A percentile compares a stretch with the other conserved stretches of the same genome.
Evolutionary conservation across 2,113 vertebrate species (phyloP).

Genomic region (Heterocephalus glaber): DNA sequence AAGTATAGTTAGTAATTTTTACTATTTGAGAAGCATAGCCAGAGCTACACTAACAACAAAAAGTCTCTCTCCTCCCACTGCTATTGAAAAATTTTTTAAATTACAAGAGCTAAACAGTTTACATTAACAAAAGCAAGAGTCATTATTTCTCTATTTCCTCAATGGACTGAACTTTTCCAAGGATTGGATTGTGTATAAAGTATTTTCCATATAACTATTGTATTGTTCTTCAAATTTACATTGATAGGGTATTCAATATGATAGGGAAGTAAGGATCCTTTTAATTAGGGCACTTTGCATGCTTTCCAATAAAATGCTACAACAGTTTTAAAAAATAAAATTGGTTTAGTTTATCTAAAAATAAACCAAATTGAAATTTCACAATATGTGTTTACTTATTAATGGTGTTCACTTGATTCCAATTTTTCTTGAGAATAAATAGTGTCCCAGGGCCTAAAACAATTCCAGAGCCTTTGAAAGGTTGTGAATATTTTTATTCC

Average conservation of each 20-base stretch:
- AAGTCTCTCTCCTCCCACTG: background rate
- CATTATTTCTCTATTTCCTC: conserved; percentile 1
- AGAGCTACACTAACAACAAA: background rate
- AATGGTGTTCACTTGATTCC: background rate
- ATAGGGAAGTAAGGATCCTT: background rate
- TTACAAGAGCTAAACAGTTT: background rate
- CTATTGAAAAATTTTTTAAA: background rate
- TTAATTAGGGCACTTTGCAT: background rate
- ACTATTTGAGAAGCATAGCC: background rate
- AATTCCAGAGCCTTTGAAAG: background rate
- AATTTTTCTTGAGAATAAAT: background rate
- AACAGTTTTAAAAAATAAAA: background rate
- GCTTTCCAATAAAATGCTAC: background rate
- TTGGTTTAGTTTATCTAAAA: background rate
- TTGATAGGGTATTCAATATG: background rate
- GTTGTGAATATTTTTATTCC: background rate
- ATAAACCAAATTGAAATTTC: background rate
- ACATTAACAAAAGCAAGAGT: background rate
- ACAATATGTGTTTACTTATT: background rate
- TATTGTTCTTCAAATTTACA: background rate
- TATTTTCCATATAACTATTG: background rate
- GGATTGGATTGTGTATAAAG: background rate
- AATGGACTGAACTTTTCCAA: background rate
- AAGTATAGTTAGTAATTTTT: background rate
- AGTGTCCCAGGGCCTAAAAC: background rate